Evolutionary conservation across 2,888 invertebrate genomes (phyloP), one percentile per base, ranked within the genome.

Genomic region (Lordiphosa andalusiaca): DNA sequence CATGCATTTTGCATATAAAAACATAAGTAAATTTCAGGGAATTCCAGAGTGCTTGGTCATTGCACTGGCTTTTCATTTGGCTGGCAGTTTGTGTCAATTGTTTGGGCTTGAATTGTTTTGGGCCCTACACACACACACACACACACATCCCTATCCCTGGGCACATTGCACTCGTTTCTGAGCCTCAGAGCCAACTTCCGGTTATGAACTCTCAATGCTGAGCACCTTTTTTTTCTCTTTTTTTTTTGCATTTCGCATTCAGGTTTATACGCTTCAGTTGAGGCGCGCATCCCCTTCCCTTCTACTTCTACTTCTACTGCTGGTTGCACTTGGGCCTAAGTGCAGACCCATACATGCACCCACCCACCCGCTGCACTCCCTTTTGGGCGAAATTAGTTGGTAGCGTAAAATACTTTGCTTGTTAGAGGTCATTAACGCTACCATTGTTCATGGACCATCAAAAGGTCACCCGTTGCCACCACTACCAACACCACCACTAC

Each of bases 381-480:
- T 13, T n/a, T 42, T 47, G 54, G 59, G 59, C 12, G 47, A 72
- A 72, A 73, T 75, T 65, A 73, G 72, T 69, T 67, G 56, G 49
- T 47, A 50, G 37, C 40, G 65, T 48, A 65, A 80, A 77, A 83
- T 83, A 83, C 69, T 71, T 83, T 73, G 81, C 83, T 80, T 84
- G 82, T 82, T 84, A 86, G 69, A 86, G 85, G 85, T 85, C 85
- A 85, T 85, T 85, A 85, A 86, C 85, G 85, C 77, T 59, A 58
- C 68, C 64, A 83, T 82, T 84, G 83, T 80, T 41, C 51, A 33
- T 37, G 44, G 59, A 61, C 72, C 42, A 56, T 46, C 62, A 59
- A 77, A 80, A 77, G 77, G 77, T 77, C 77, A 77, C 62, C 68
- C 69, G 52, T 69, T 52, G 62, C 67, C 58, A 42, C 47, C 35